Base-by-base conservation (phyloP, 2,797 vertebrate species). In the Molossus molossus region DNA sequence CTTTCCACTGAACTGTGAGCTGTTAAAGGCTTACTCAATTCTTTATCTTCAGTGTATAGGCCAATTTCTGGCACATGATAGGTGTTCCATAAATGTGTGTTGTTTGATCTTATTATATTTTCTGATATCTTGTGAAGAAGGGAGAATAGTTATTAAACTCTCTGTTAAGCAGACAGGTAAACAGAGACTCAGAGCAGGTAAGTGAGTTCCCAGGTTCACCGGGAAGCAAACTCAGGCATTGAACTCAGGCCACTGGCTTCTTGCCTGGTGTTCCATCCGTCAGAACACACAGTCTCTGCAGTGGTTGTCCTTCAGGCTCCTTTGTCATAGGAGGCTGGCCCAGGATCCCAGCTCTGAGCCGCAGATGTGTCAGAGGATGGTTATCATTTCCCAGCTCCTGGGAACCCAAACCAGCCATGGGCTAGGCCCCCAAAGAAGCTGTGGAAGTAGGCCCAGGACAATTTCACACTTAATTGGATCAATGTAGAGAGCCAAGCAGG, bases 391-490 rank as follows among this genome's bases (percentile, higher is more conserved):
- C 67, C 48, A 27, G 37, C n/a, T 95, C 67, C 70, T 64, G 13
- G 70, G 65, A 95, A 94, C 72, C 55, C 57, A 73, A 90, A 60
- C 50, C 50, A 89, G 67, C 64, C 70, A 50, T 29, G 37, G 75
- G 60, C 60, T 53, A 80, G 60, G 86, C 76, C 70, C 79, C 83
- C 92, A 72, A 90, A 62, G 84, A 94, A 93, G 40, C 77, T 70
- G 84, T 94, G 48, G 55, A 95, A 82, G 62, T 69, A 80, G 33
- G 67, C 87, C 90, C 76, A 50, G 75, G 91, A 93, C 89, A 95
- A 89, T 97, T 91, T 86, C n/a, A 14, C 60, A 81, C 87, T 84
- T 95, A 97, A 96, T 60, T 90, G 93, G 96, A 95, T 97, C 96
- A 95, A 91, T 95, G 88, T 64, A 9, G 58, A 96, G 79, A 96